Conservation (phyloP, 2,113 vertebrate genomes). For the Brachypteracias leptosomus region DNA sequence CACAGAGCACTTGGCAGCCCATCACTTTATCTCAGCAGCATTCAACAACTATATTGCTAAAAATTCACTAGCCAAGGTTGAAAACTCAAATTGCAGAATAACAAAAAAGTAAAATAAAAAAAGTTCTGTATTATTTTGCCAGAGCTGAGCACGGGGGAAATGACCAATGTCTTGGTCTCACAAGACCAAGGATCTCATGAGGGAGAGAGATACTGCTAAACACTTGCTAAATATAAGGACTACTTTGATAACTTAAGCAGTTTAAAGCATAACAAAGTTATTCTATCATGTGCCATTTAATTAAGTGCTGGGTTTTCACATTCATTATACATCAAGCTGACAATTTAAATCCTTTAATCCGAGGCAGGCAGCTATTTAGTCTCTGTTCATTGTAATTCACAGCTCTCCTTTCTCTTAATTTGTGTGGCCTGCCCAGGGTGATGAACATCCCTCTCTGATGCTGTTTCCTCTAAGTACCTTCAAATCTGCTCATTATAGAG, state of each 20-base stretch:
- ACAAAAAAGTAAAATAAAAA: neutral
- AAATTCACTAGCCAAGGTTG: neutral
- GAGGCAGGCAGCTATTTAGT: slow-evolving; percentile 85
- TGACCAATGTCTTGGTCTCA: neutral
- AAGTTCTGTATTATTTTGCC: neutral
- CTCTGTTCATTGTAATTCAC: slow-evolving; percentile 90
- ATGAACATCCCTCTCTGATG: slow-evolving; percentile 75
- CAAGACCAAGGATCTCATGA: neutral
- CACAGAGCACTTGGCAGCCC: neutral
- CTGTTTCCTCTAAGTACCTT: slow-evolving; percentile 65
- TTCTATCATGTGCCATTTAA: slow-evolving; percentile 78
- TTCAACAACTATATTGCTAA: neutral
- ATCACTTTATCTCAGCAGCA: neutral
- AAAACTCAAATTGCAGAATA: neutral
- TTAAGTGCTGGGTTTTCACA: slow-evolving; percentile 79
- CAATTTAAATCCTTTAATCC: slow-evolving; percentile 87
- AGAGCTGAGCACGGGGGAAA: neutral
- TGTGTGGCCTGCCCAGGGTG: slow-evolving; percentile 80
- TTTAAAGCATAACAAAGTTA: slow-evolving; percentile 77
- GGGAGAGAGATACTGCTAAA: slow-evolving; percentile 55
- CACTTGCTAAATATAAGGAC: slow-evolving; percentile 72
- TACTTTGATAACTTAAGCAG: slow-evolving; percentile 67
- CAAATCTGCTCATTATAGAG: slow-evolving; percentile 60
- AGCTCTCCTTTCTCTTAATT: slow-evolving; percentile 85
- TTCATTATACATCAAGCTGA: slow-evolving; percentile 84